phyloP scores from a whole-genome alignment of 2,113 vertebrate species.

The Bufo gargarizans region DNA sequence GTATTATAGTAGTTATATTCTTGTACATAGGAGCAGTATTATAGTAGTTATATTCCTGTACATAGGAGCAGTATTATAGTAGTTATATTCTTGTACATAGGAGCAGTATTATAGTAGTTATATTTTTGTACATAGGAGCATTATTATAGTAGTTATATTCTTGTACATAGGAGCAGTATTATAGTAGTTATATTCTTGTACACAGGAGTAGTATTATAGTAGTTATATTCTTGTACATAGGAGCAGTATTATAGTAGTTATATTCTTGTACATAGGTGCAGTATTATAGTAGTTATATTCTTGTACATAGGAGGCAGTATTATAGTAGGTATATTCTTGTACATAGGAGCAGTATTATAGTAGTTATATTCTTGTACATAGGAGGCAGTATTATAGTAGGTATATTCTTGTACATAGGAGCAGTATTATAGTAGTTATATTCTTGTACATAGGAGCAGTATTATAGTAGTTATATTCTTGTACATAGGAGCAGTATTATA shows the following conservation, averaged over 20 bases:
- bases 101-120: slow-evolving; percentile 12
- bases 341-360: not conserved
- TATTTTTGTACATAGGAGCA: slow-evolving; percentile 9
- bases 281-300: slow-evolving; percentile 16
- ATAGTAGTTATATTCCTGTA: slow-evolving; percentile 19
- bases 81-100: slow-evolving; percentile 7
- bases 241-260: slow-evolving; percentile 8
- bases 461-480: not conserved
- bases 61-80: slow-evolving; percentile 9
- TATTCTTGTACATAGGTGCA: slow-evolving; percentile 1
- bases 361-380: slow-evolving; percentile 8
- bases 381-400: not conserved
- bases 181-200: slow-evolving; percentile 9
- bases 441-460: not conserved
- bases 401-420: slow-evolving; percentile 5
- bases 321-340: slow-evolving; percentile 13
- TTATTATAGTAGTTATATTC: slow-evolving; percentile 13
- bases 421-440: slow-evolving; percentile 19
- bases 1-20: slow-evolving; percentile 17
- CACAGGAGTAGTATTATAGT: not conserved
- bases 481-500: not conserved
- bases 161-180: not conserved
- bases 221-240: slow-evolving; percentile 4
- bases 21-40: slow-evolving; percentile 9
- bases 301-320: not conserved